A percentile compares a stretch with the other conserved stretches of the same genome.
Evolutionary conservation across 1,140 invertebrate species (phyloP).

Genomic region (Trachelipus rathkii): DNA sequence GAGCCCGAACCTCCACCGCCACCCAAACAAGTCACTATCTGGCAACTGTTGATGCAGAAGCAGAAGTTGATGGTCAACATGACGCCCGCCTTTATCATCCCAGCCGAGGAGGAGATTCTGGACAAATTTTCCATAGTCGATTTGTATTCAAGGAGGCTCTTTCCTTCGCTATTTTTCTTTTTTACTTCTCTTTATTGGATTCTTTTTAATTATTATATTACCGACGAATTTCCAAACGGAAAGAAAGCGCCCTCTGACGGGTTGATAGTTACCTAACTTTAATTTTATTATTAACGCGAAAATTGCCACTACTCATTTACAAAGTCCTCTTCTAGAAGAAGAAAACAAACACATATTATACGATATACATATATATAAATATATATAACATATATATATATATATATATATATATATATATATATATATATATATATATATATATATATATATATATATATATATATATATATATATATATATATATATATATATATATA

Average conservation of each 20-base stretch:
- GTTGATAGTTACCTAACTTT: background rate
- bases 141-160: conserved; percentile 53
- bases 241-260: conserved; percentile 22
- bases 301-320: no score
- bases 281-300: no score
- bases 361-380: no score
- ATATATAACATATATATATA: no score
- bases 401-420: no score
- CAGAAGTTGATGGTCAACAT: conserved; percentile 40
- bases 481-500: no score
- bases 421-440: no score
- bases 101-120: conserved; percentile 46
- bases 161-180: conserved; percentile 54
- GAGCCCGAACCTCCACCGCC: conserved; percentile 33
- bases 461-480: no score
- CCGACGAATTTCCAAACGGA: conserved; percentile 47
- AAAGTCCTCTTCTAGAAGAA: no score
- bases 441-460: no score
- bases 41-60: conserved; percentile 46
- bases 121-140: conserved; percentile 54
- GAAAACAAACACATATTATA: no score
- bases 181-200: conserved; percentile 57
- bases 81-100: conserved; percentile 34
- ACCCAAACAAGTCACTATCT: conserved; percentile 38
- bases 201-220: conserved; percentile 52